Evolutionary conservation across 1,140 invertebrate species (phyloP).

Genomic region (Drepana arcuata): DNA sequence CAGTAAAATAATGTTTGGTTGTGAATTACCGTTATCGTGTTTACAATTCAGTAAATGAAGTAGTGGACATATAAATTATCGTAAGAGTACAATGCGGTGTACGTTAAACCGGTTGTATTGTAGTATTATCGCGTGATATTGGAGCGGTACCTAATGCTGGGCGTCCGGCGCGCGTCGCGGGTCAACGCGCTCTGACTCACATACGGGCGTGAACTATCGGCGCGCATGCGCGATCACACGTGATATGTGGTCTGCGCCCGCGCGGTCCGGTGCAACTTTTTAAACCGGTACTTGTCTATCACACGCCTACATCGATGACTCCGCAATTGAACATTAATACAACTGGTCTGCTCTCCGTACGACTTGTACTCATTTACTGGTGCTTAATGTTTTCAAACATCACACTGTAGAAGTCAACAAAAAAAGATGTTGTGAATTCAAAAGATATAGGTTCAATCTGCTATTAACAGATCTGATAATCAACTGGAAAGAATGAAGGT

Average conservation of each 20-base stretch:
- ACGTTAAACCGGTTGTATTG: conserved; percentile 33
- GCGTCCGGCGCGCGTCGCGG: conserved; percentile 21
- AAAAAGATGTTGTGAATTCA: too few relatives aligned
- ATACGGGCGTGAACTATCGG: conserved; percentile 13
- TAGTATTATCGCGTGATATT: conserved; percentile 20
- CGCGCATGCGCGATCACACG: conserved; percentile 17
- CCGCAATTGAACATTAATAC: too few relatives aligned
- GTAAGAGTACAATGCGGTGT: conserved; percentile 14
- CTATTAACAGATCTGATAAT: too few relatives aligned
- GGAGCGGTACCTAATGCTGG: conserved; percentile 13
- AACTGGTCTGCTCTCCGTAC: too few relatives aligned
- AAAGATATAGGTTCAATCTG: too few relatives aligned
- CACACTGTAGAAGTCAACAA: too few relatives aligned
- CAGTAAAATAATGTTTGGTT: too few relatives aligned
- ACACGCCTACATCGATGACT: too few relatives aligned
- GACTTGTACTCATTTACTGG: too few relatives aligned
- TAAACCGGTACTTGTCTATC: conserved; percentile 14
- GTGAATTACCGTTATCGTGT: conserved; percentile 14
- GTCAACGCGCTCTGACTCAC: conserved; percentile 44
- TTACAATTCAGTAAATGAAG: conserved; percentile 13
- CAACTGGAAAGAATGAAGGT: too few relatives aligned
- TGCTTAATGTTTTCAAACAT: too few relatives aligned
- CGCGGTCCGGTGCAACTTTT: conserved; percentile 8
- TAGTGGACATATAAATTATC: conserved; percentile 16
- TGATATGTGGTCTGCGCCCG: conserved; percentile 14